Evolutionary conservation across 2,113 vertebrate species (phyloP), one percentile per base, ranked within the genome.

Genomic region (Polypterus bichir): DNA sequence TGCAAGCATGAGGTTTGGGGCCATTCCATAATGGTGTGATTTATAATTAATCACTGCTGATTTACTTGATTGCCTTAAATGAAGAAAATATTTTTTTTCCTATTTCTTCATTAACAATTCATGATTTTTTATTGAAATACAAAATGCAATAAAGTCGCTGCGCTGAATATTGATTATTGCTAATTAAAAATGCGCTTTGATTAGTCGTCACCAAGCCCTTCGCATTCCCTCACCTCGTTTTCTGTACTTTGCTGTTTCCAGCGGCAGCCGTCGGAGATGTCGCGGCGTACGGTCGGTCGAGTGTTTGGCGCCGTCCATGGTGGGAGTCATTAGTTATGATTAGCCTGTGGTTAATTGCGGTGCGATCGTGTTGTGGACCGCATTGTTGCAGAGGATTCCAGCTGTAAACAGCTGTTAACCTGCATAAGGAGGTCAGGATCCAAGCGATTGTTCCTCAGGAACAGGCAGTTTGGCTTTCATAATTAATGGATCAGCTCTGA

Each of bases 41-140:
- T 87, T 86, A 86, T 88, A 87, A 92, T 93, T 94, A 90, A 94
- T 93, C 86, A 81, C 77, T 79, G 88, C 83, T 88, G 91, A 92
- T 91, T 91, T 88, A 83, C 89, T 90, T 91, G 92, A 95, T 96
- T 92, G 88, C 90, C 87, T 84, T 89, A 89, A 91, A 92, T 89
- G 88, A 65, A 72, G 74, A 75, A 80, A 73, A 77, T 71, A 71
- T 69, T 65, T 79, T 73, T 79, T 74, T 85, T 81, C 79, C 80
- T 80, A 77, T 86, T 81, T 86, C 84, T 76, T 69, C 77, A 89
- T 98, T 86, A 95, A 96, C 81, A 91, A 97, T 95, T 94, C 80
- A 94, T 95, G 88, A 80, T 83, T 74, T 66, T 82, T 89, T 88
- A 89, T 89, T 88, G 89, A 89, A 91, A 84, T 90, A 87, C 92